Conservation (phyloP, 2,113 vertebrate species). For the Dipodomys stephensi region DNA sequence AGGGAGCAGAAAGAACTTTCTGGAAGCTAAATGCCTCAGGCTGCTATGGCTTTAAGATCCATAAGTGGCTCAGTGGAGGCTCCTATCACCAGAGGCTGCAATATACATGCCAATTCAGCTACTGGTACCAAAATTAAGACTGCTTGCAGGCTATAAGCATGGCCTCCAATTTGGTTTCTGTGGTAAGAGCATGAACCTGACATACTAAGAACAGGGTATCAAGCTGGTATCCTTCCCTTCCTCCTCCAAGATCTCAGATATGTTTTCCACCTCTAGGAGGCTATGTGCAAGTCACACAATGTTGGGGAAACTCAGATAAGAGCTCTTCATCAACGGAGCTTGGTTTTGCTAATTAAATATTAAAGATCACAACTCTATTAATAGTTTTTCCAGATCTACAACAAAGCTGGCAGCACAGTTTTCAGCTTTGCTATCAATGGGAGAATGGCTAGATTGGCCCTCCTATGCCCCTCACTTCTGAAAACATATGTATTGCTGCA, state of each 20-base stretch:
- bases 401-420: constrained; percentile 30
- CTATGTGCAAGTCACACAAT: constrained; percentile 43
- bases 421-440: not conserved
- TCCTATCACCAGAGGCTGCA: constrained; percentile 23
- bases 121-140: not conserved
- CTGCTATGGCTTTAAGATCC: not conserved
- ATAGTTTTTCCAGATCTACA: constrained; percentile 47
- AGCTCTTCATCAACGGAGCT: constrained; percentile 42
- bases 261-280: constrained; percentile 21
- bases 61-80: not conserved
- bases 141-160: not conserved
- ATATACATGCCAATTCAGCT: not conserved
- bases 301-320: constrained; percentile 24
- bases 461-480: not conserved
- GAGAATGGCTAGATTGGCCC: not conserved
- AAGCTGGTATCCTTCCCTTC: not conserved
- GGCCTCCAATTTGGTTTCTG: constrained; percentile 31
- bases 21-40: constrained; percentile 25
- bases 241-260: constrained; percentile 47
- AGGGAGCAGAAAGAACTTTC: constrained; percentile 42
- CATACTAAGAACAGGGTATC: constrained; percentile 31
- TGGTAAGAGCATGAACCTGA: constrained; percentile 28
- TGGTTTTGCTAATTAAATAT: constrained; percentile 57
- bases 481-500: constrained; percentile 17
- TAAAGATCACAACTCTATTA: constrained; percentile 56